Percentiles rank a stretch among this genome's conserved stretches.
Evolutionary conservation across 2,888 invertebrate genomes (phyloP).

Genomic region (Coremacera marginata): DNA sequence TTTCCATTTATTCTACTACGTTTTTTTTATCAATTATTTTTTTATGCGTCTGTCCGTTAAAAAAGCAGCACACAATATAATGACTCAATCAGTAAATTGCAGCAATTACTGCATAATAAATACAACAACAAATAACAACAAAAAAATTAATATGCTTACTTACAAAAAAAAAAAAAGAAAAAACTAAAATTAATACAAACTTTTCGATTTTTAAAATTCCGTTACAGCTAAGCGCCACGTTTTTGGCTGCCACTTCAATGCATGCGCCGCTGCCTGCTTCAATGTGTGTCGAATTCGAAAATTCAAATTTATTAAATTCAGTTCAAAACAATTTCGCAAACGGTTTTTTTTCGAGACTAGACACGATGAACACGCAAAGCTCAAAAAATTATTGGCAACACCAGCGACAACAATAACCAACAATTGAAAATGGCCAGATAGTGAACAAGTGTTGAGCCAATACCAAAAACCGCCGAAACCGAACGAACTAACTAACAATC

Average conservation of each 20-base stretch:
- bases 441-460: not conserved
- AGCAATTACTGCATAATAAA: slow-evolving; percentile 9
- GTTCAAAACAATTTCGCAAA: slow-evolving; percentile 5
- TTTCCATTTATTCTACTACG: not conserved
- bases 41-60: not conserved
- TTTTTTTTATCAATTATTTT: not conserved
- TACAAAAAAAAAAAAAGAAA: too few relatives aligned
- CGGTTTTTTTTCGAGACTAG: not conserved
- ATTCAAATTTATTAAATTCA: slow-evolving; percentile 21
- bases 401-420: slow-evolving; percentile 7
- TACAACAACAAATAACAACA: not conserved
- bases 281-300: not conserved
- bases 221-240: slow-evolving; percentile 8
- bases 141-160: not conserved
- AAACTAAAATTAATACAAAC: not conserved
- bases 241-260: not conserved
- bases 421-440: not conserved
- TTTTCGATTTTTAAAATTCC: slow-evolving; percentile 17
- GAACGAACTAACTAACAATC: not conserved
- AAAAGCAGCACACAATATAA: not conserved
- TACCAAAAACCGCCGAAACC: slow-evolving; percentile 16
- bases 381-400: slow-evolving; percentile 1
- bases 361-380: not conserved
- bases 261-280: not conserved
- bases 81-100: slow-evolving; percentile 22